Evolutionary conservation across 2,888 invertebrate genomes (phyloP).

Genomic region (Melanostoma mellinum): DNA sequence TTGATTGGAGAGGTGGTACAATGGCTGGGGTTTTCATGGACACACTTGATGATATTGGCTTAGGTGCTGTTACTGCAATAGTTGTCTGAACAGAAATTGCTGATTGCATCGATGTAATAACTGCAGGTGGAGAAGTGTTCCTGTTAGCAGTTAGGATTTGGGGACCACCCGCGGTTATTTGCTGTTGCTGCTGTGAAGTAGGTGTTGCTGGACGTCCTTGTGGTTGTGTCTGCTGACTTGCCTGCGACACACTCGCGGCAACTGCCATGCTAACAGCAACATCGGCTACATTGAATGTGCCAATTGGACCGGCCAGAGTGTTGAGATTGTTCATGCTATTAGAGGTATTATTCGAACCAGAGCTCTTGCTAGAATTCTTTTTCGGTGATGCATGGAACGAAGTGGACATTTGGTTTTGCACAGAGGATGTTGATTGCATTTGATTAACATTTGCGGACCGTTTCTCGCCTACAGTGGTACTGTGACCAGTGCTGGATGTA

Average conservation of each 20-base stretch:
- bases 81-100: constrained; percentile 78
- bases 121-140: constrained; percentile 72
- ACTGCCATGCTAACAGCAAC: constrained; percentile 79
- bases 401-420: constrained; percentile 62
- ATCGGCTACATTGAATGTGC: constrained; percentile 81
- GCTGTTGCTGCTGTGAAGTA: constrained; percentile 80
- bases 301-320: constrained; percentile 80
- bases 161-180: constrained; percentile 68
- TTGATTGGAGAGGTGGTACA: constrained; percentile 78
- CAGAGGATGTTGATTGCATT: constrained; percentile 72
- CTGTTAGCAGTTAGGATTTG: constrained; percentile 60
- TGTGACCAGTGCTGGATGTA: constrained; percentile 80
- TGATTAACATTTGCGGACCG: constrained; percentile 34
- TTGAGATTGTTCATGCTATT: constrained; percentile 75
- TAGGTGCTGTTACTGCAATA: constrained; percentile 69
- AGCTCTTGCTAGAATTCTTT: constrained; percentile 49
- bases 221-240: constrained; percentile 71
- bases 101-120: constrained; percentile 76
- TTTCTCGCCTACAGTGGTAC: constrained; percentile 72
- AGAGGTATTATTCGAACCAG: constrained; percentile 49
- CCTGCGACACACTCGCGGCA: constrained; percentile 76
- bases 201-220: constrained; percentile 79
- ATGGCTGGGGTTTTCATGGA: constrained; percentile 76
- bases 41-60: constrained; percentile 64
- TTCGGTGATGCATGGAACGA: constrained; percentile 69